Evolutionary conservation across 2,797 vertebrate genomes (phyloP).

Genomic region (Typhlichthys subterraneus): DNA sequence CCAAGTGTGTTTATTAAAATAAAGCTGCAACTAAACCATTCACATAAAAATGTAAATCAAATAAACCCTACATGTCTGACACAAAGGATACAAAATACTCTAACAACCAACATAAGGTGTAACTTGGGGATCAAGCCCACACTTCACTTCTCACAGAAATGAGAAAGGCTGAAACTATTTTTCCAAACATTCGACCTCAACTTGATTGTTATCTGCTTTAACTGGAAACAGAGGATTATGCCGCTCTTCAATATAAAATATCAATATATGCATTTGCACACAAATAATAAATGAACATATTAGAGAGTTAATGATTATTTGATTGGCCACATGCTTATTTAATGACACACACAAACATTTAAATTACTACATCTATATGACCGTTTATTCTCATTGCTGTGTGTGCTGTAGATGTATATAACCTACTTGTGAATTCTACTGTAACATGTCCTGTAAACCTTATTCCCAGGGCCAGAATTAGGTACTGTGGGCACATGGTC

Average conservation of each 20-base stretch:
- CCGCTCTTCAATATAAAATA: no score
- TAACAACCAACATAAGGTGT: not conserved
- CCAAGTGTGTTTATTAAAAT: not conserved
- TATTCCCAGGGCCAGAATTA: not conserved
- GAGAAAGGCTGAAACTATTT: not conserved
- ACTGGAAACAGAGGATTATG: no score
- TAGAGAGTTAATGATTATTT: not conserved
- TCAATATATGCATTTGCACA: not conserved
- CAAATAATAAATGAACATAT: not conserved
- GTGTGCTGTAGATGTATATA: slow-evolving; percentile 1
- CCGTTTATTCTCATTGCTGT: slow-evolving; percentile 14
- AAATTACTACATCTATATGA: slow-evolving; percentile 14
- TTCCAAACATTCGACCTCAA: not conserved
- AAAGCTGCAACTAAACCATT: not conserved
- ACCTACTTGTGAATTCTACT: slow-evolving; percentile 23
- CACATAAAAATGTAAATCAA: not conserved
- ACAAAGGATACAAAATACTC: slow-evolving; percentile 1
- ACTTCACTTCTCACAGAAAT: not conserved
- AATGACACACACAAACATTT: slow-evolving; percentile 10
- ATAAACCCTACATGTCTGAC: slow-evolving; percentile 1
- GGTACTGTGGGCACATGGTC: not conserved
- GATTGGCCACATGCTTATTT: slow-evolving; percentile 15
- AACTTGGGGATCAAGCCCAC: slow-evolving; percentile 5
- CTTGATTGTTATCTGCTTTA: not conserved
- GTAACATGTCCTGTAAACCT: slow-evolving; percentile 30